A percentile compares a stretch with the other conserved stretches of the same genome.
These are phyloP conservation scores for Schizotus pectinicornis DNA, from an alignment of 2,888 invertebrate genomes.

Conservation along the genomic window DNA sequence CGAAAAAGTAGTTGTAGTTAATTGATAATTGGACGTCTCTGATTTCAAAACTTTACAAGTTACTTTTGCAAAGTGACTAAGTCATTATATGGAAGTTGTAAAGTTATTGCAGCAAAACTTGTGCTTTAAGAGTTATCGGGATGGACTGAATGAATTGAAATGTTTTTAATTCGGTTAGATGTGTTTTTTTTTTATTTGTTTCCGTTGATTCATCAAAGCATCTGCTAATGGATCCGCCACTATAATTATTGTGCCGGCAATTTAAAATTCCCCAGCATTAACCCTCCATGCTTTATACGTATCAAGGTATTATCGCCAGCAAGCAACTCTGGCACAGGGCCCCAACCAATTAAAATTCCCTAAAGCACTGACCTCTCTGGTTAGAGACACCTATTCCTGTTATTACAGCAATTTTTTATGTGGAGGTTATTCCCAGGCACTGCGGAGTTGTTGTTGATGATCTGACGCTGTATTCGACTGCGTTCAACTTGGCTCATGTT, in stretches of 20 bases:
- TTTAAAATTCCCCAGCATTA: slow-evolving; percentile 8
- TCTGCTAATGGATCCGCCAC: neutral
- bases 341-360: slow-evolving; percentile 29
- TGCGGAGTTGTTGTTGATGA: slow-evolving; percentile 32
- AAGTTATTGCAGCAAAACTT: slow-evolving; percentile 3
- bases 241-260: slow-evolving; percentile 4
- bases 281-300: slow-evolving; percentile 3
- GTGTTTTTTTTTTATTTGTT: too few relatives aligned
- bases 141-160: too few relatives aligned
- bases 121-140: neutral
- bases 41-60: slow-evolving; percentile 6
- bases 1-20: slow-evolving; percentile 2
- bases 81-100: slow-evolving; percentile 8
- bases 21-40: slow-evolving; percentile 11
- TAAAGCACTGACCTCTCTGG: slow-evolving; percentile 21
- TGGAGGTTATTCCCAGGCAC: slow-evolving; percentile 14
- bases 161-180: too few relatives aligned
- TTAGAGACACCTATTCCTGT: slow-evolving; percentile 28
- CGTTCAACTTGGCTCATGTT: slow-evolving; percentile 27
- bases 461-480: slow-evolving; percentile 34
- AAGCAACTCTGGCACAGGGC: slow-evolving; percentile 11
- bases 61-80: slow-evolving; percentile 8
- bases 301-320: slow-evolving; percentile 14
- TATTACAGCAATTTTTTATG: slow-evolving; percentile 29
- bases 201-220: neutral